These are phyloP conservation scores for fruit fly (Drosophila melanogaster) DNA, from an alignment of 1,140 invertebrate species.

Conservation along the genomic window Release_6_plus_ISO1_MT NC_004354.4:5850001-5850500, in stretches of 20 bases:
- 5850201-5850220: conserved; percentile 61
- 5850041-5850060: background rate
- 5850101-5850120: background rate
- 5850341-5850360: background rate
- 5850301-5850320: too few relatives aligned
- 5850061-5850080: background rate
- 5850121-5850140: conserved; percentile 12
- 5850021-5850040: background rate
- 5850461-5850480: conserved; percentile 30
- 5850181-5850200: conserved; percentile 69
- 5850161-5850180: conserved; percentile 57
- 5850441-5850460: conserved; percentile 11
- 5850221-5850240: conserved; percentile 6
- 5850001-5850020: background rate
- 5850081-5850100: background rate
- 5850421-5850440: background rate
- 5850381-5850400: background rate
- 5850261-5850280: conserved; percentile 20
- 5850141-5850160: conserved; percentile 73
- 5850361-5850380: conserved; percentile 13
- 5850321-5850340: too few relatives aligned
- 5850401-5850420: background rate
- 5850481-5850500: conserved; percentile 1
- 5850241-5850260: conserved; percentile 13
- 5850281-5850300: too few relatives aligned